phyloP scores from a whole-genome alignment of 2,888 invertebrate species.

The Urechis unicinctus region DNA sequence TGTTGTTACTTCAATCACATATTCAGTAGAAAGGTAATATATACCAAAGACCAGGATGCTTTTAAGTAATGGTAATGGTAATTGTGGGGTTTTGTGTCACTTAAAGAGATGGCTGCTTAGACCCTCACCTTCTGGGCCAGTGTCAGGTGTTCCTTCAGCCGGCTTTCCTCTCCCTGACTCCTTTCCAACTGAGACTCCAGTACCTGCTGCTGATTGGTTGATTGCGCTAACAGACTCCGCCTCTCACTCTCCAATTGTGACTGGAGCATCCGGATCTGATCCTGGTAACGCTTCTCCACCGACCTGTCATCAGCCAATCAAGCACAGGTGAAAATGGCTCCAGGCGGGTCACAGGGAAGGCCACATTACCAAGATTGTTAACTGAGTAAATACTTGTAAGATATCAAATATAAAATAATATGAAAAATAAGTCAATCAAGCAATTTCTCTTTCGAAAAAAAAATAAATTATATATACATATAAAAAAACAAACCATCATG shows the following conservation, averaged over 20 bases:
- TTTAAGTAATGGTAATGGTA: too few relatives aligned
- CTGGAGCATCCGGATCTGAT: conserved; percentile 66
- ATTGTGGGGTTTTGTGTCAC: too few relatives aligned
- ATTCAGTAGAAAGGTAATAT: too few relatives aligned
- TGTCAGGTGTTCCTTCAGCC: conserved; percentile 61
- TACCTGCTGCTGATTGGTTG: conserved; percentile 40
- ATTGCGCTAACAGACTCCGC: conserved; percentile 39
- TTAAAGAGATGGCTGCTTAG: neutral
- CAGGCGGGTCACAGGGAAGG: too few relatives aligned
- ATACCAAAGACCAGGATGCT: too few relatives aligned
- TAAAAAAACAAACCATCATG: too few relatives aligned
- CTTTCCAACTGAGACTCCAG: conserved; percentile 63
- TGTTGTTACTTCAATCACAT: too few relatives aligned
- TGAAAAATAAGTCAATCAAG: neutral
- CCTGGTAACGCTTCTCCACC: conserved; percentile 71
- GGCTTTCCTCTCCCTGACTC: conserved; percentile 65
- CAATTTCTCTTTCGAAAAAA: too few relatives aligned
- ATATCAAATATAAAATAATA: neutral
- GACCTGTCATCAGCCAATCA: too few relatives aligned
- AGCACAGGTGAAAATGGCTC: too few relatives aligned
- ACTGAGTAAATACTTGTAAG: neutral
- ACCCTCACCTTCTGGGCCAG: conserved; percentile 53
- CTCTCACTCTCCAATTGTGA: conserved; percentile 63
- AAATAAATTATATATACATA: too few relatives aligned
- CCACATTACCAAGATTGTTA: too few relatives aligned